Percentiles rank a stretch among this genome's conserved stretches.
These are phyloP conservation scores for Epizoanthus scotinus DNA, from an alignment of 92 coral and sea anemone species.

Conservation along the genomic window DNA sequence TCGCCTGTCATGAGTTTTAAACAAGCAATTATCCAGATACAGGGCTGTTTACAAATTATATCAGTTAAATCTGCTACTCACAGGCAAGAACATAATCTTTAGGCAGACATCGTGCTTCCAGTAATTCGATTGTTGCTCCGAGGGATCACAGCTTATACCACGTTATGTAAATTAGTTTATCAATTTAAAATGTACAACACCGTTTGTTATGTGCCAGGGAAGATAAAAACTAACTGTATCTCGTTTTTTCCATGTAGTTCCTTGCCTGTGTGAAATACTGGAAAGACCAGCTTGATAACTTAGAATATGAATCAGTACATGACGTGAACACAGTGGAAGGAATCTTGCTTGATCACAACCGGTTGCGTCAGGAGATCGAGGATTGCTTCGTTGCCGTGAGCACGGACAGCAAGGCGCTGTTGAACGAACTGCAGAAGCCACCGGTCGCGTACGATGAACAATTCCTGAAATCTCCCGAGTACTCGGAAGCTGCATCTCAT, in stretches of 20 bases:
- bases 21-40: not conserved
- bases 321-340: conserved; percentile 80
- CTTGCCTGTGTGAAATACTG: conserved; percentile 83
- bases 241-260: conserved; percentile 61
- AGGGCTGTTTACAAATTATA: not conserved
- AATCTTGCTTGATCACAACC: conserved; percentile 66
- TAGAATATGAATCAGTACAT: conserved; percentile 52
- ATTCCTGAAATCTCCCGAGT: conserved; percentile 87
- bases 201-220: not conserved
- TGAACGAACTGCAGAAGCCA: conserved; percentile 92
- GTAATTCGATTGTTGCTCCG: conserved; percentile 23
- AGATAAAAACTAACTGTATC: not conserved
- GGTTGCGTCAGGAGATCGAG: conserved; percentile 85
- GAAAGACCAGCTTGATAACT: conserved; percentile 80
- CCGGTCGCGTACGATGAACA: conserved; percentile 81
- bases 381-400: conserved; percentile 89
- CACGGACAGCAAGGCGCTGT: conserved; percentile 90
- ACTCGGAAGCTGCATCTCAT: conserved; percentile 95
- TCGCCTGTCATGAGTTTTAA: not conserved
- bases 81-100: conserved; percentile 1
- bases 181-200: not conserved
- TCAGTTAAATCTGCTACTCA: not conserved
- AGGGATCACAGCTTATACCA: conserved; percentile 11
- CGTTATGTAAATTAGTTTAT: conserved; percentile 3
- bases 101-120: conserved; percentile 4